phyloP scores from a whole-genome alignment of 2,888 invertebrate species.

The Hybos culiciformis region DNA sequence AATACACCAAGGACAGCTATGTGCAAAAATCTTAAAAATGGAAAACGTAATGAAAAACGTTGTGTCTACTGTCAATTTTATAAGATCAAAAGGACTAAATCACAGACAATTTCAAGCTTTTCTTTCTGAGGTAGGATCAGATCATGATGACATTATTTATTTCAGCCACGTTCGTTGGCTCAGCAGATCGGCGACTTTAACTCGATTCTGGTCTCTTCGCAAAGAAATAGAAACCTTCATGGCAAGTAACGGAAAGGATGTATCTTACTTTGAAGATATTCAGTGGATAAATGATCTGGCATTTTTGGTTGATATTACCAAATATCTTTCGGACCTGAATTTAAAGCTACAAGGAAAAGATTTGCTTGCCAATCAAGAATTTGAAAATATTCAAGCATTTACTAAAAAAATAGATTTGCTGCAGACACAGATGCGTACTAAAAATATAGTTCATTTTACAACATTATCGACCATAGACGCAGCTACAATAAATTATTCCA shows the following conservation, averaged over 20 bases:
- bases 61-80: neutral
- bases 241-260: neutral
- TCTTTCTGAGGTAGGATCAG: neutral
- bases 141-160: conserved; percentile 3
- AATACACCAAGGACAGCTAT: conserved; percentile 3
- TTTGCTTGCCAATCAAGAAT: neutral
- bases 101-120: conserved; percentile 2
- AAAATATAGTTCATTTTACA: conserved; percentile 1
- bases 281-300: neutral
- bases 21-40: neutral
- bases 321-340: neutral
- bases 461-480: neutral
- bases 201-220: conserved; percentile 1
- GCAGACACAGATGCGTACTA: neutral
- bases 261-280: neutral
- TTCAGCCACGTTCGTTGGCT: conserved; percentile 4
- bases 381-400: neutral
- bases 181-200: neutral
- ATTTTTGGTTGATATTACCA: neutral
- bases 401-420: neutral
- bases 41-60: neutral
- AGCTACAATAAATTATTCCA: neutral
- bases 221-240: conserved; percentile 1
- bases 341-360: neutral
- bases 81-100: neutral